A percentile compares a stretch with the other conserved stretches of the same genome.
Conservation (phyloP, 2,113 vertebrate genomes). For the Dolichallabes microphthalmus region DNA sequence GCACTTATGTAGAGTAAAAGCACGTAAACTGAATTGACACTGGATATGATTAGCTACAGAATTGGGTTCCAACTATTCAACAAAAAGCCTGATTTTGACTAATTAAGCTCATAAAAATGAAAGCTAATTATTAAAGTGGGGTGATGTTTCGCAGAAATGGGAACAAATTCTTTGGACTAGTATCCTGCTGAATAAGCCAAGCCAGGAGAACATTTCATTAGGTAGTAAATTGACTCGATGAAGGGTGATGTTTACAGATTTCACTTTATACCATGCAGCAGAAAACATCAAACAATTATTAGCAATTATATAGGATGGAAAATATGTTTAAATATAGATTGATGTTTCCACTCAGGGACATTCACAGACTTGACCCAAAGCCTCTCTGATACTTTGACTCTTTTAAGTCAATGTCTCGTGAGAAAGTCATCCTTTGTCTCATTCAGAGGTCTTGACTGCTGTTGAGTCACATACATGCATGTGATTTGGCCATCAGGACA, state of each 20-base stretch:
- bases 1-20: not conserved
- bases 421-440: not conserved
- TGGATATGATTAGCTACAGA: not conserved
- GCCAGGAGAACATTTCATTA: not conserved
- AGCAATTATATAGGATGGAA: not conserved
- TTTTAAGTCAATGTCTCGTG: not conserved
- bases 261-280: not conserved
- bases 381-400: not conserved
- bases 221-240: not conserved
- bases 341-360: not conserved
- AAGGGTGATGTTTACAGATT: not conserved
- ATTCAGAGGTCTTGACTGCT: not conserved
- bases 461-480: not conserved
- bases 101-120: not conserved
- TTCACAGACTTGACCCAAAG: not conserved
- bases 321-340: not conserved
- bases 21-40: not conserved
- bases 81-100: not conserved
- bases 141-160: not conserved
- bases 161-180: not conserved
- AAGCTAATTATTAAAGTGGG: not conserved
- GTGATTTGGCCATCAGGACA: not conserved
- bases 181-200: not conserved
- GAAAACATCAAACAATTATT: not conserved
- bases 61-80: not conserved